phyloP scores from a whole-genome alignment of 2,113 vertebrate genomes.

The Labeo catla region DNA sequence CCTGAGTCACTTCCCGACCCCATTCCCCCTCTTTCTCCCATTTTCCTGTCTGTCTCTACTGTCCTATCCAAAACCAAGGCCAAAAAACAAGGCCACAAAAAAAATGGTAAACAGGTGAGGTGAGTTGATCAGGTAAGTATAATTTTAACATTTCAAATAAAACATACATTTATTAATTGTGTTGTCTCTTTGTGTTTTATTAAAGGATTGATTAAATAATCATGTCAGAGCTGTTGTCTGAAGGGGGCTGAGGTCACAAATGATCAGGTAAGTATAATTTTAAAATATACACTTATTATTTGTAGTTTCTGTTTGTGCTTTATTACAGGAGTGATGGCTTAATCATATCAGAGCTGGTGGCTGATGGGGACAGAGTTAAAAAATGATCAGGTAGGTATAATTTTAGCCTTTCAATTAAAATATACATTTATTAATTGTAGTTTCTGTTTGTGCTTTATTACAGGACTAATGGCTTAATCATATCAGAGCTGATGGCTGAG shows the following conservation, averaged over 20 bases:
- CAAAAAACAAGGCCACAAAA: no score
- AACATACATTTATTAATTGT: no score
- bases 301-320: neutral
- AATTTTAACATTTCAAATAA: no score
- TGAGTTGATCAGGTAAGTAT: no score
- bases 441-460: neutral
- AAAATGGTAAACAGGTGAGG: no score
- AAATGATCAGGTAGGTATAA: neutral
- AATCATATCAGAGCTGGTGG: neutral
- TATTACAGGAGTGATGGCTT: neutral
- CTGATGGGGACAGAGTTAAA: no score
- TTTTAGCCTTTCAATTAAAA: neutral
- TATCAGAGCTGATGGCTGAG: neutral
- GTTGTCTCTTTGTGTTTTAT: neutral
- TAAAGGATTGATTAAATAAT: neutral
- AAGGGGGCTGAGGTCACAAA: no score
- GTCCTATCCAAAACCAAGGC: no score
- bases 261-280: neutral
- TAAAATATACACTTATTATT: neutral
- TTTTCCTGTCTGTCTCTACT: no score
- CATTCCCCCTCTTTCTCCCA: no score
- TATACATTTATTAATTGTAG: neutral
- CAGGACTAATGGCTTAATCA: neutral
- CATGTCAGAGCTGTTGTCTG: neutral
- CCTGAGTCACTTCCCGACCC: no score